Percentiles rank a stretch among this genome's conserved stretches.
Conservation (phyloP, 1,140 invertebrate species). For the Amyelois transitella region DNA sequence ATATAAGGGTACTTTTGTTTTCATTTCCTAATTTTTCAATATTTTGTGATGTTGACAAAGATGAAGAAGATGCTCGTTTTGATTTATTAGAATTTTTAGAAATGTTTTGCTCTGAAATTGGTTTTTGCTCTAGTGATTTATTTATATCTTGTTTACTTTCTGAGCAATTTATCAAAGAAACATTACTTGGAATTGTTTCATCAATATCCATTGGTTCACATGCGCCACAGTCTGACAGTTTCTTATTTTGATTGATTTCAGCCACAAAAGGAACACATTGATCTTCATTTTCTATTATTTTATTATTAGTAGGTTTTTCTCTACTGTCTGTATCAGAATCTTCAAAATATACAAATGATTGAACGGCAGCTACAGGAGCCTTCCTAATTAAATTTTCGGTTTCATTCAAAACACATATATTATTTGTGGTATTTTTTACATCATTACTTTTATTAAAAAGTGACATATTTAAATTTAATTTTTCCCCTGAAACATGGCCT, state of each 20-base stretch:
- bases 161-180: slow-evolving; percentile 9
- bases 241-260: background rate
- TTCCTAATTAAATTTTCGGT: slow-evolving; percentile 24
- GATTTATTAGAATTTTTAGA: background rate
- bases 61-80: slow-evolving; percentile 9
- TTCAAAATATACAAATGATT: slow-evolving; percentile 37
- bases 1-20: slow-evolving; percentile 53
- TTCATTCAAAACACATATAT: background rate
- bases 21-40: slow-evolving; percentile 36
- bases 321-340: slow-evolving; percentile 44
- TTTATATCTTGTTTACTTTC: background rate
- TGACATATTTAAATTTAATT: background rate
- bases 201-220: slow-evolving; percentile 65
- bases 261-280: slow-evolving; percentile 47
- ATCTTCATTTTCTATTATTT: slow-evolving; percentile 28
- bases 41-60: slow-evolving; percentile 17
- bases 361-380: slow-evolving; percentile 20
- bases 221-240: slow-evolving; percentile 16
- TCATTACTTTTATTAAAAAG: background rate
- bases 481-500: background rate
- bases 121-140: background rate
- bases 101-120: background rate
- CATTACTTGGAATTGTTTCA: slow-evolving; percentile 48
- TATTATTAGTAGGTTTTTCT: slow-evolving; percentile 15
- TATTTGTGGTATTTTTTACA: background rate